phyloP scores from a whole-genome alignment of 2,888 invertebrate genomes.

The Asteroscopus sphinx region DNA sequence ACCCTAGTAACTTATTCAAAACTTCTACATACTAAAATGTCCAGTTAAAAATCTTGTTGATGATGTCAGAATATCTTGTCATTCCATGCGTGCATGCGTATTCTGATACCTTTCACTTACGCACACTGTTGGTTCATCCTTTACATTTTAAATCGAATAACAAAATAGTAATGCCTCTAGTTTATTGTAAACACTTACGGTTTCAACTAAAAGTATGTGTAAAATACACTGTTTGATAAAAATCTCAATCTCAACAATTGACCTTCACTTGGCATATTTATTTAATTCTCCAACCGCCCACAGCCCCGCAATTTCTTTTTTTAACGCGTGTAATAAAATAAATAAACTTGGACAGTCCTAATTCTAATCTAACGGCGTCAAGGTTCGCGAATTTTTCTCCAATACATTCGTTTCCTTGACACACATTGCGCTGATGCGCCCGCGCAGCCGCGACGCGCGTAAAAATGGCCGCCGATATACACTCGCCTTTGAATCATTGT shows the following conservation, averaged over 20 bases:
- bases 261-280: conserved; percentile 41
- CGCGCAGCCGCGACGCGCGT: conserved; percentile 70
- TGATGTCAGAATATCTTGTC: conserved; percentile 33
- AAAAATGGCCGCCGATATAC: conserved; percentile 62
- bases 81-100: conserved; percentile 33
- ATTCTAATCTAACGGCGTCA: conserved; percentile 80
- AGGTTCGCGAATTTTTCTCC: conserved; percentile 86
- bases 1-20: neutral
- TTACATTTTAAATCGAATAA: conserved; percentile 38
- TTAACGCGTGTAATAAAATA: conserved; percentile 66
- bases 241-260: conserved; percentile 32
- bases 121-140: conserved; percentile 25
- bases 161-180: conserved; percentile 2
- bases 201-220: conserved; percentile 23
- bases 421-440: conserved; percentile 76
- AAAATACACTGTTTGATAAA: conserved; percentile 15
- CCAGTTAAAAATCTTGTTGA: conserved; percentile 8
- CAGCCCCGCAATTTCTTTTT: conserved; percentile 55
- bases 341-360: conserved; percentile 82
- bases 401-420: conserved; percentile 82
- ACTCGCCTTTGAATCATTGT: conserved; percentile 56
- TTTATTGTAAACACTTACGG: conserved; percentile 23
- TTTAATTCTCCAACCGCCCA: conserved; percentile 31
- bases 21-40: neutral
- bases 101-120: conserved; percentile 49